Percentiles rank a stretch among this genome's conserved stretches.
Conservation (phyloP, 2,888 invertebrate genomes). For the Sycophila texana region DNA sequence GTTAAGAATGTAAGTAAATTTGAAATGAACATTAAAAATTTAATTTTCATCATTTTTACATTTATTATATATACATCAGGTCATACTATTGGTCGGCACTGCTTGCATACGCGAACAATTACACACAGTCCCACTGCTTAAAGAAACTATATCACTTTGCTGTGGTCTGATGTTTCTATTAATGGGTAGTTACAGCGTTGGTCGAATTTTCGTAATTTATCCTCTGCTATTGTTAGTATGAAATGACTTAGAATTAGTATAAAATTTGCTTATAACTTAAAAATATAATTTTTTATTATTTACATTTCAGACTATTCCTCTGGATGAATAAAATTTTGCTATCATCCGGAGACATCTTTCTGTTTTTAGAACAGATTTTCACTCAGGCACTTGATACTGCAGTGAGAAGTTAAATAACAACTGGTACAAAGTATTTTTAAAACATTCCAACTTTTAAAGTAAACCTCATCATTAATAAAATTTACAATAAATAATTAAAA, state of each 20-base stretch:
- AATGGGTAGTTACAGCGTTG: conserved; percentile 31
- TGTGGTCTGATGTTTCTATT: conserved; percentile 18
- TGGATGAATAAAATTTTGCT: no score
- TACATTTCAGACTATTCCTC: no score
- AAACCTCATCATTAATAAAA: no score
- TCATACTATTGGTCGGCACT: conserved; percentile 15
- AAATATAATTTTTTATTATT: no score
- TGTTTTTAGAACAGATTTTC: no score
- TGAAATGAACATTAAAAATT: not conserved
- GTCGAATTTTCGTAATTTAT: conserved; percentile 21
- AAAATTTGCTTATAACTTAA: no score
- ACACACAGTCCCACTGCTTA: not conserved
- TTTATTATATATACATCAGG: not conserved
- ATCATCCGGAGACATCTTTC: no score
- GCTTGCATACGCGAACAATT: conserved; percentile 20
- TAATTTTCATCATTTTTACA: not conserved
- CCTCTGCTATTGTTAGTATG: not conserved
- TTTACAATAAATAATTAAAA: no score
- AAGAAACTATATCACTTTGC: conserved; percentile 10
- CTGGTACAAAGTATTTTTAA: no score
- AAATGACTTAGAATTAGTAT: not conserved
- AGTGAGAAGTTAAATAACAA: no score
- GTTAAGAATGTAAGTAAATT: conserved; percentile 16
- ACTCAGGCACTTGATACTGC: no score
- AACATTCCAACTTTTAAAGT: no score